Evolutionary conservation across 2,888 invertebrate genomes (phyloP).

Genomic region (Andrena trimmerana): DNA sequence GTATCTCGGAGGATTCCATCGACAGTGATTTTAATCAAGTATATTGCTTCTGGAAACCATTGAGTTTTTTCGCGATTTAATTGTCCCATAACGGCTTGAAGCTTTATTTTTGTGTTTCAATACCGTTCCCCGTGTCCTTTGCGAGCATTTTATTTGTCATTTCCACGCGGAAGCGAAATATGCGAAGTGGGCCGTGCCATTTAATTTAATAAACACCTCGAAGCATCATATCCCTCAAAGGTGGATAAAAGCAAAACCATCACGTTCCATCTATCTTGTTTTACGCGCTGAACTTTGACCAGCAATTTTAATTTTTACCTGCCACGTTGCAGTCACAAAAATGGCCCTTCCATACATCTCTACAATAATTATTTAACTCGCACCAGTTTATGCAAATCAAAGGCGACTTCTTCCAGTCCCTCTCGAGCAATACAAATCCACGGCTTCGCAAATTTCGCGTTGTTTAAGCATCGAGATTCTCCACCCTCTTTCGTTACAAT

Average conservation of each 20-base stretch:
- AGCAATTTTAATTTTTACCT: neutral
- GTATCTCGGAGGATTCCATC: slow-evolving; percentile 36
- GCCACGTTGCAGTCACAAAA: neutral
- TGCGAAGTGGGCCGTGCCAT: slow-evolving; percentile 33
- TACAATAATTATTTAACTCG: neutral
- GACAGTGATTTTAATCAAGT: slow-evolving; percentile 8
- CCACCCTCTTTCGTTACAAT: slow-evolving; percentile 32
- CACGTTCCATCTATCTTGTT: too few species aligned
- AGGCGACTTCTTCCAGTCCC: neutral
- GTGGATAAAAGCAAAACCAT: neutral
- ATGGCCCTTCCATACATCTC: neutral
- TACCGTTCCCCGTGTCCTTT: neutral
- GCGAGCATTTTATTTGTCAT: slow-evolving; percentile 35
- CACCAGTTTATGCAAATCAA: too few species aligned
- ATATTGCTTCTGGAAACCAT: neutral
- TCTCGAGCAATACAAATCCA: too few species aligned
- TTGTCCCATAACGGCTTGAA: slow-evolving; percentile 8
- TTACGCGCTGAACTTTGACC: too few species aligned
- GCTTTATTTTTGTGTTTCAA: slow-evolving; percentile 23
- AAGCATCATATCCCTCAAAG: neutral
- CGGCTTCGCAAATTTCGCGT: slow-evolving; percentile 39
- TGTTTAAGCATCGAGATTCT: slow-evolving; percentile 4
- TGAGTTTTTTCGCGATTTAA: neutral
- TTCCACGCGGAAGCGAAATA: slow-evolving; percentile 30
- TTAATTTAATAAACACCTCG: neutral